Percentiles rank a stretch among this genome's conserved stretches.
Conservation (phyloP, 2,888 invertebrate species). For the Nemurella pictetii region DNA sequence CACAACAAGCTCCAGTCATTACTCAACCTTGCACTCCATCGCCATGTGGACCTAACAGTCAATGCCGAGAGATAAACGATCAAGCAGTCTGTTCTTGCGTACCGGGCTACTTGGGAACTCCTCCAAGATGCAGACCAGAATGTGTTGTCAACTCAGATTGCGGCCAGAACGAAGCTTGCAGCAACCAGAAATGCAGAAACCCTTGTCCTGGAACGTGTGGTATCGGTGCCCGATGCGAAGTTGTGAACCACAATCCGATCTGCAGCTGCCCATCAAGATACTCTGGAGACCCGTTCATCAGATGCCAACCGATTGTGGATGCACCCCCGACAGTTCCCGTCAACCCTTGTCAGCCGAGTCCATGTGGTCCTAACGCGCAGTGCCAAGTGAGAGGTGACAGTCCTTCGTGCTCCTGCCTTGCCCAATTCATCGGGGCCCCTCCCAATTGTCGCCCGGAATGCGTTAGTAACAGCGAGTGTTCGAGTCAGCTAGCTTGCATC, state of each 20-base stretch:
- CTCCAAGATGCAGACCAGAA: constrained; percentile 55
- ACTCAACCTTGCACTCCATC: constrained; percentile 53
- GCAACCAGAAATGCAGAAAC: constrained; percentile 66
- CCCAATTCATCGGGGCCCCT: constrained; percentile 49
- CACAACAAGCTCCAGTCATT: constrained; percentile 50
- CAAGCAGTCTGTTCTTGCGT: constrained; percentile 55
- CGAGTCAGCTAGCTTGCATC: constrained; percentile 56
- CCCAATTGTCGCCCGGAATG: constrained; percentile 50
- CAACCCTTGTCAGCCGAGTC: constrained; percentile 48
- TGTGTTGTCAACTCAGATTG: constrained; percentile 55
- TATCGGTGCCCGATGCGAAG: constrained; percentile 60
- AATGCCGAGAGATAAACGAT: constrained; percentile 54
- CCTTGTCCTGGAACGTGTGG: constrained; percentile 64
- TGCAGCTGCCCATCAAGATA: constrained; percentile 64
- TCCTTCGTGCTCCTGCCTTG: constrained; percentile 50
- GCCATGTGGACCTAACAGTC: constrained; percentile 58
- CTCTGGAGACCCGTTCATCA: constrained; percentile 63
- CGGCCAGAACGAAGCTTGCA: constrained; percentile 61
- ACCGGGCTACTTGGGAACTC: constrained; percentile 52
- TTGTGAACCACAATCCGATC: constrained; percentile 67
- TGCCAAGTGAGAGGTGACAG: constrained; percentile 47
- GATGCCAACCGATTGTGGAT: constrained; percentile 46
- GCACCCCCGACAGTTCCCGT: constrained; percentile 37
- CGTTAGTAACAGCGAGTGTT: constrained; percentile 63
- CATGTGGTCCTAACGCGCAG: constrained; percentile 49